phyloP scores from a whole-genome alignment of 2,113 vertebrate genomes.

The Cinclus cinclus region DNA sequence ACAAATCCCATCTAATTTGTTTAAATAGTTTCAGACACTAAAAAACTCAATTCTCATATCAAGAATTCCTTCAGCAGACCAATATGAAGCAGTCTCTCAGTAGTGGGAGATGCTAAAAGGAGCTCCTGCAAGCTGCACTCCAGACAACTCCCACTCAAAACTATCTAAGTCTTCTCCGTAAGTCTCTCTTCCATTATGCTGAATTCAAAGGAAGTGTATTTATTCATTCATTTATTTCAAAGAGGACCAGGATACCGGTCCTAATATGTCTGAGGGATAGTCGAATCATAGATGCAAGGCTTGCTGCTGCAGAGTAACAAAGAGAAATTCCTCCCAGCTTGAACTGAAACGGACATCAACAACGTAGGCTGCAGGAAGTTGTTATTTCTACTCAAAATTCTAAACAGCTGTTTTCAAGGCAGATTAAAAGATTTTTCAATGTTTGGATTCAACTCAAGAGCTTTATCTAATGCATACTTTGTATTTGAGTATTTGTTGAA shows the following conservation, averaged over 20 bases:
- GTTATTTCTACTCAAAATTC: slow-evolving; percentile 55
- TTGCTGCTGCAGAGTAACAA: slow-evolving; percentile 4
- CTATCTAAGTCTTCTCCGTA: background rate
- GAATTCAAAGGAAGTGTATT: background rate
- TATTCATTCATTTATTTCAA: background rate
- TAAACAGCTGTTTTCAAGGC: slow-evolving; percentile 58
- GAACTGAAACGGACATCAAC: background rate
- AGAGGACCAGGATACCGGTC: background rate
- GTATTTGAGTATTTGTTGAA: slow-evolving; percentile 66
- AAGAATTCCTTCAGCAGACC: background rate
- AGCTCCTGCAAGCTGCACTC: background rate
- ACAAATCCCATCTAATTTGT: background rate
- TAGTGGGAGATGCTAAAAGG: background rate
- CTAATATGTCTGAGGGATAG: background rate
- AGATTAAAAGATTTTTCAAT: slow-evolving; percentile 54
- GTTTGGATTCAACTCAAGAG: slow-evolving; percentile 51
- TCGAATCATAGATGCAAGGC: background rate
- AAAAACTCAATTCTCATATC: background rate
- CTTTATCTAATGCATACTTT: slow-evolving; percentile 63
- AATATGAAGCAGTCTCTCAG: background rate
- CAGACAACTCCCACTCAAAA: background rate
- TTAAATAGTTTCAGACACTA: background rate
- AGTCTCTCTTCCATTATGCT: background rate
- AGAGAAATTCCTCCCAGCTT: slow-evolving; percentile 32
- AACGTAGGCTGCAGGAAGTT: slow-evolving; percentile 44